Conservation (phyloP, 2,113 vertebrate genomes). For the Oxyruncus cristatus region DNA sequence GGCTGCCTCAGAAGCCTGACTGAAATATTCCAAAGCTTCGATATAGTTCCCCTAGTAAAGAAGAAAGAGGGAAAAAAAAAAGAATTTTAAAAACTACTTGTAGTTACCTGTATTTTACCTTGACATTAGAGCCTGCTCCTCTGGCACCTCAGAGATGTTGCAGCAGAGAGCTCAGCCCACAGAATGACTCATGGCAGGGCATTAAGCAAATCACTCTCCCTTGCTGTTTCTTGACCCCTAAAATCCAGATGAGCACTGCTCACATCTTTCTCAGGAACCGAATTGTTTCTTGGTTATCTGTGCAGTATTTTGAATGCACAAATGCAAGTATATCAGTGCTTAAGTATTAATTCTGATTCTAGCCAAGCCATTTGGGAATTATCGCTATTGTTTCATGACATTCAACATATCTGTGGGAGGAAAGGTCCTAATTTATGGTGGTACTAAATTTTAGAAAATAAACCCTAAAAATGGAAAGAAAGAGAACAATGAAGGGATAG, state of each 20-base stretch:
- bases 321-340: background rate
- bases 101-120: background rate
- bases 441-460: background rate
- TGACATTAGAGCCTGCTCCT: background rate
- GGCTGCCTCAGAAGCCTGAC: constrained; percentile 72
- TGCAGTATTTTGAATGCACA: background rate
- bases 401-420: background rate
- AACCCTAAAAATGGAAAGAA: background rate
- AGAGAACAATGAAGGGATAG: background rate
- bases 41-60: constrained; percentile 74
- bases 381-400: background rate
- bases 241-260: background rate
- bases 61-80: background rate
- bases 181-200: background rate
- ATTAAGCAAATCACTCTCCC: background rate
- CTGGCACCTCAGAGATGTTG: background rate
- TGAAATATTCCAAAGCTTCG: constrained; percentile 74
- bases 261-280: background rate
- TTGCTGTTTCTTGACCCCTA: background rate
- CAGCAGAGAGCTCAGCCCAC: background rate
- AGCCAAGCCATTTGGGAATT: background rate
- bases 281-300: background rate
- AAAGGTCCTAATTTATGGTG: background rate
- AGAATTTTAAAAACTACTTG: background rate
- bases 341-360: background rate